Evolutionary conservation across 35 echinoderm and acorn worm genomes (phyloP).

Genomic region (Lytechinus variegatus): DNA sequence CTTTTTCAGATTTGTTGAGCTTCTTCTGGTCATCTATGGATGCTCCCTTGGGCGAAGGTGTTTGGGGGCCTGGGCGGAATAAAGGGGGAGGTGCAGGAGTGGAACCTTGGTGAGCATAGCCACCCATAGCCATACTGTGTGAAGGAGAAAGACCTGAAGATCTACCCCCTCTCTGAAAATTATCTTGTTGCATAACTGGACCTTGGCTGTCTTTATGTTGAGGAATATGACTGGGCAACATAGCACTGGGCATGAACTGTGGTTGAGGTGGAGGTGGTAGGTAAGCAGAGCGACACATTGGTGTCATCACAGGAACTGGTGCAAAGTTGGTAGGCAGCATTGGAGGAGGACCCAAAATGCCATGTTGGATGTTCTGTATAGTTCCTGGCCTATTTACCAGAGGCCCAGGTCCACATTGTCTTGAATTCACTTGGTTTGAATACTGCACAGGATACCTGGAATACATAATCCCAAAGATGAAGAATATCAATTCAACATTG

Average conservation of each 20-base stretch:
- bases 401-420: not conserved
- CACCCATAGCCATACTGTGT: not conserved
- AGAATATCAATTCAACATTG: not conserved
- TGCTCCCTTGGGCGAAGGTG: not conserved
- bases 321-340: not conserved
- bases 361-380: not conserved
- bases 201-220: not conserved
- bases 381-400: not conserved
- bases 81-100: not conserved
- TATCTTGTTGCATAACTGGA: not conserved
- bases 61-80: not conserved
- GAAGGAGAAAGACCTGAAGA: not conserved
- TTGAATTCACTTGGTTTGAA: not conserved
- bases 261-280: not conserved
- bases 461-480: not conserved
- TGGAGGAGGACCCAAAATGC: not conserved
- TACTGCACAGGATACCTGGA: not conserved
- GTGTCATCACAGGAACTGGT: not conserved
- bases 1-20: constrained; percentile 29
- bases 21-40: not conserved
- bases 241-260: not conserved
- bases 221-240: not conserved
- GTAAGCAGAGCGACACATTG: not conserved
- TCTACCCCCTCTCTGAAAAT: not conserved
- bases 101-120: not conserved